Evolutionary conservation across 2,113 vertebrate genomes (phyloP), one percentile per base, ranked within the genome.

Genomic region (Otis tarda): DNA sequence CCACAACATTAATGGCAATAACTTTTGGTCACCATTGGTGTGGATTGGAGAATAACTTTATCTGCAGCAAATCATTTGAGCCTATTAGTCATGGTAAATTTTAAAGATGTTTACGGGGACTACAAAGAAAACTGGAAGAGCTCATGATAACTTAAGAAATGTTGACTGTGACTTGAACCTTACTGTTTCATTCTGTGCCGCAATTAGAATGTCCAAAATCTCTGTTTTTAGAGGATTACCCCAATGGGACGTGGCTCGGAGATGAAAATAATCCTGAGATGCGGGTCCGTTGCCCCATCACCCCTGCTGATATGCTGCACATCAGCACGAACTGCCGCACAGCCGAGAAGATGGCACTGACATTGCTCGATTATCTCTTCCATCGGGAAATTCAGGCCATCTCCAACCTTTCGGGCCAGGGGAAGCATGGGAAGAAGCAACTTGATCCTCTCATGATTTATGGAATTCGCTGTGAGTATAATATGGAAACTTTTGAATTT

Each of bases 401-500:
- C 95, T 99, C 99, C 95, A 99, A 99, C 97, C 99, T 99, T 18
- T 99, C 99, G 0, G 99, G 99, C 43, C 99, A 99, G 92, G 99
- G 99, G 39, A 99, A 99, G 96, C 99, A 99, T 1, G 99, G 99
- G 94, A 99, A 99, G 97, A 99, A 99, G 93, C 99, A 99, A 95
- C 98, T 99, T 12, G 99, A 99, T 89, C 99, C 99, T 1, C 99
- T 99, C 92, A 99, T 99, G 98, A 99, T 99, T 97, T 99, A 99
- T 0, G 99, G 99, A 45, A 99, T 99, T 94, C 98, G 99, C 70
- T 99, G 99, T 99, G 96, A 99, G 99, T 98, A 84, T 14, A 16
- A 7, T 10, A 16, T 16, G 14, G 31, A 11, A 37, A 35, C 41
- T 59, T 68, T 9, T n/a, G 41, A 13, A 17, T 33, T 84, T 52